Evolutionary conservation across 2,888 invertebrate species (phyloP).

Genomic region (Epistrophe grossulariae): DNA sequence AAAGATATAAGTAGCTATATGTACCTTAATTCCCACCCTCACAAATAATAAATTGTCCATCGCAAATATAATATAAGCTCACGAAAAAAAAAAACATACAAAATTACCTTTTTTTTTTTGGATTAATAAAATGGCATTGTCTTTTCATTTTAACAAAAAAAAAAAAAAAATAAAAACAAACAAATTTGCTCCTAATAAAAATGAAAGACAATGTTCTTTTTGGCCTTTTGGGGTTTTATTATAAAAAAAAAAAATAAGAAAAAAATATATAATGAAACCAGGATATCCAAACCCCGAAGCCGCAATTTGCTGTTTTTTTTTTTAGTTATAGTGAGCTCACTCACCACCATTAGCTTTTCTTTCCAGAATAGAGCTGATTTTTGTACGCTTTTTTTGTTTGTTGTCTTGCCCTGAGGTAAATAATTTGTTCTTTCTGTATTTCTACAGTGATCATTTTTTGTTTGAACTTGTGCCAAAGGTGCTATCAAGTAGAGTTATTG

Average conservation of each 20-base stretch:
- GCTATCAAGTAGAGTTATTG: not conserved
- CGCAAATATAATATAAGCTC: slow-evolving; percentile 2
- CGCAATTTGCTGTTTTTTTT: not conserved
- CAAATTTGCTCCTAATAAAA: not conserved
- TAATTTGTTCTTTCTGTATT: not conserved
- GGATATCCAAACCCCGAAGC: not conserved
- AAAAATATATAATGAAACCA: not conserved
- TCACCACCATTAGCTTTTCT: not conserved
- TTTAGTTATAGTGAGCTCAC: not conserved
- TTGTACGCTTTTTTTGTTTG: not conserved
- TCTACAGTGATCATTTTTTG: not conserved
- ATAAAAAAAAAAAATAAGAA: not conserved
- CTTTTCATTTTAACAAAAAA: slow-evolving; percentile 4
- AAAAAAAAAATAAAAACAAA: not conserved
- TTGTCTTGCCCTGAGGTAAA: not conserved
- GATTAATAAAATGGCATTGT: slow-evolving; percentile 6
- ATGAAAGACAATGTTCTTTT: slow-evolving; percentile 7
- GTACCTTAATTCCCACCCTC: slow-evolving; percentile 1
- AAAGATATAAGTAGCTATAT: not conserved
- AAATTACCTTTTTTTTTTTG: slow-evolving; percentile 2
- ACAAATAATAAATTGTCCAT: slow-evolving; percentile 15
- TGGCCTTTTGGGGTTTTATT: not conserved
- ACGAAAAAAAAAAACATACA: not conserved
- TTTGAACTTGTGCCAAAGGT: not conserved
- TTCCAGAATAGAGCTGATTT: not conserved